Percentiles rank a stretch among this genome's conserved stretches.
Conservation (phyloP, 2,888 invertebrate genomes). For the Caenorhabditis sinica region DNA sequence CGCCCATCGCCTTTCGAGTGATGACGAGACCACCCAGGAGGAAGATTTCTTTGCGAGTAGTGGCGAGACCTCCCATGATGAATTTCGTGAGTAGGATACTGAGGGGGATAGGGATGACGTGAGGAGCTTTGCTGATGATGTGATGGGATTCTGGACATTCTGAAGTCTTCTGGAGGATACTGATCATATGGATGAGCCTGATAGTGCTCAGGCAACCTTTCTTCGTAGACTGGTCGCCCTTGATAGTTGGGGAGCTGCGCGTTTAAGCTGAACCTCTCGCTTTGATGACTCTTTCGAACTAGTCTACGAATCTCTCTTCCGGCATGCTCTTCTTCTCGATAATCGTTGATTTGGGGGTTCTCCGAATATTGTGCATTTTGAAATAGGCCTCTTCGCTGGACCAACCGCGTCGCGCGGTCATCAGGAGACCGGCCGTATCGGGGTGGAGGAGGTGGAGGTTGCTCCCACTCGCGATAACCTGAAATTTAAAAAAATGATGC, state of each 20-base stretch:
- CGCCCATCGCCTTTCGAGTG: background rate
- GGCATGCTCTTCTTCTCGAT: slow-evolving; percentile 22
- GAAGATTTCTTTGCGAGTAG: background rate
- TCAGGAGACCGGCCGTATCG: slow-evolving; percentile 20
- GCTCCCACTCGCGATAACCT: slow-evolving; percentile 22
- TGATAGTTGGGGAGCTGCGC: slow-evolving; percentile 12
- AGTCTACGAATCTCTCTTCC: slow-evolving; percentile 47
- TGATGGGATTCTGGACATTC: background rate
- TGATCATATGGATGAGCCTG: background rate
- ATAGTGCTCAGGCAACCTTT: slow-evolving; percentile 31
- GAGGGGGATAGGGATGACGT: background rate
- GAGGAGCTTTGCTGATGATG: background rate
- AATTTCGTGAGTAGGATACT: too few species aligned
- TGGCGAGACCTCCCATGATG: background rate
- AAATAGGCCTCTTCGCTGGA: slow-evolving; percentile 54
- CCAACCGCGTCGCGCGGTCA: slow-evolving; percentile 16
- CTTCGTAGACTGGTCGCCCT: slow-evolving; percentile 44
- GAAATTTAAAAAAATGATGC: background rate
- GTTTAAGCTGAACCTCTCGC: background rate
- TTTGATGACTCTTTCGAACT: slow-evolving; percentile 6
- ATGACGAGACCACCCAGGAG: too few species aligned
- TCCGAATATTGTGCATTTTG: slow-evolving; percentile 60
- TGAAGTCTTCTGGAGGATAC: background rate
- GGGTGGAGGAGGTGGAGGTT: background rate
- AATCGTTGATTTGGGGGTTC: slow-evolving; percentile 27